Conservation (phyloP, 2,797 vertebrate genomes). For the Cossypha dichroa region DNA sequence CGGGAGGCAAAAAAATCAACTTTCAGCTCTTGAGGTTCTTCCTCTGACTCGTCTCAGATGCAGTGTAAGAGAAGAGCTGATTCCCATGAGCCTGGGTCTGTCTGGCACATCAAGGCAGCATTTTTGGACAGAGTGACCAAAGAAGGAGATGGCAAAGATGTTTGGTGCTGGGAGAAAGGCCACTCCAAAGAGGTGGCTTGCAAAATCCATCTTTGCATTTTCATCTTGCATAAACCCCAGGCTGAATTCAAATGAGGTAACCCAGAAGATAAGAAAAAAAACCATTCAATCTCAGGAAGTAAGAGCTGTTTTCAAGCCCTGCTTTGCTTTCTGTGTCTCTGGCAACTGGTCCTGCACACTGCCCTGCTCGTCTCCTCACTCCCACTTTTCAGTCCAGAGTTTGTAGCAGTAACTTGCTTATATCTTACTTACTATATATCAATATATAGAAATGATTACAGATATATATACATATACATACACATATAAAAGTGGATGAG, state of each 20-base stretch:
- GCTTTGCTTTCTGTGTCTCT: neutral
- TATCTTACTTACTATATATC: rapidly evolving
- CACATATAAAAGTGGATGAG: neutral
- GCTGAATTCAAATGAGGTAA: neutral
- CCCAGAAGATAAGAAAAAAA: neutral
- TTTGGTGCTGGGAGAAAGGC: neutral
- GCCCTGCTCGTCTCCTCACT: rapidly evolving
- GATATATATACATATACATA: too few species aligned
- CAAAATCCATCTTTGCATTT: neutral
- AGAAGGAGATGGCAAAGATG: neutral
- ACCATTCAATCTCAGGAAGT: rapidly evolving
- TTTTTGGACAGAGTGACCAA: rapidly evolving
- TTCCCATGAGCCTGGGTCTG: neutral
- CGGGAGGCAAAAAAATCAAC: neutral
- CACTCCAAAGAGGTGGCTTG: neutral
- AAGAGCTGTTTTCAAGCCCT: conserved; percentile 45
- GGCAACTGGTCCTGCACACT: rapidly evolving
- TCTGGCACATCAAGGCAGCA: neutral
- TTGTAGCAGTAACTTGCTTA: neutral
- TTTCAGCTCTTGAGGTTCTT: neutral
- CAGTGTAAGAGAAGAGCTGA: rapidly evolving
- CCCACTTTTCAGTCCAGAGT: neutral
- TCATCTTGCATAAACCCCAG: neutral
- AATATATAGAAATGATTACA: neutral
- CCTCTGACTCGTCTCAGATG: rapidly evolving